Conservation (phyloP, 2,113 vertebrate genomes). For the Bubo bubo region DNA sequence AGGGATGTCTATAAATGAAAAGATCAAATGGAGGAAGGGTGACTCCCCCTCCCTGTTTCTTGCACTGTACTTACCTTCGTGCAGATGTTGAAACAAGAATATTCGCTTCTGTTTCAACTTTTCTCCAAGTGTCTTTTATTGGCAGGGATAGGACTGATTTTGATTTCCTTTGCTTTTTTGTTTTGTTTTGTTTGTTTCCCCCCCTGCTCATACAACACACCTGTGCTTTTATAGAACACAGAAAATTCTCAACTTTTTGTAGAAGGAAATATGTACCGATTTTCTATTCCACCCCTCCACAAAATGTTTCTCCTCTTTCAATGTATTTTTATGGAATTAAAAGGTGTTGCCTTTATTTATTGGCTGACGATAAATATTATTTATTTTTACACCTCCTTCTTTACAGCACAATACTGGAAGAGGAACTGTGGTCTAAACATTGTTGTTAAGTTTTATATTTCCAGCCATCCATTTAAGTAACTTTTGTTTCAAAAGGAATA, state of each 20-base stretch:
- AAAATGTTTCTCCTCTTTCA: neutral
- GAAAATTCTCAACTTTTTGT: neutral
- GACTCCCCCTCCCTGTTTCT: neutral
- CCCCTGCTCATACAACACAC: neutral
- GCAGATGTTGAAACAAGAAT: neutral
- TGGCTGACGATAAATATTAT: neutral
- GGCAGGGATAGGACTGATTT: neutral
- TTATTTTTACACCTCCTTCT: conserved; percentile 48
- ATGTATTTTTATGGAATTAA: conserved; percentile 1
- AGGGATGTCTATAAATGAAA: neutral
- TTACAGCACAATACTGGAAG: conserved; percentile 48
- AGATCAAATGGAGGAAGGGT: neutral
- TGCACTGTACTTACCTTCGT: neutral
- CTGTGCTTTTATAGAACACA: neutral
- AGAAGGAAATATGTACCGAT: neutral
- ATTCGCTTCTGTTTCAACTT: neutral
- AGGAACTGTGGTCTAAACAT: conserved; percentile 46
- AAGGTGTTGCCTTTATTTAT: conserved; percentile 23
- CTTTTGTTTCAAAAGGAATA: conserved; percentile 1
- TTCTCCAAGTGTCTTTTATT: conserved; percentile 40
- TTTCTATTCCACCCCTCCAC: neutral
- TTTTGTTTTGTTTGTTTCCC: neutral
- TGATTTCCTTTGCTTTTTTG: neutral
- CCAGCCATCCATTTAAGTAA: neutral
- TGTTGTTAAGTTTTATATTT: conserved; percentile 45